phyloP scores from a whole-genome alignment of 2,888 invertebrate genomes.

The Apamea epomidion region DNA sequence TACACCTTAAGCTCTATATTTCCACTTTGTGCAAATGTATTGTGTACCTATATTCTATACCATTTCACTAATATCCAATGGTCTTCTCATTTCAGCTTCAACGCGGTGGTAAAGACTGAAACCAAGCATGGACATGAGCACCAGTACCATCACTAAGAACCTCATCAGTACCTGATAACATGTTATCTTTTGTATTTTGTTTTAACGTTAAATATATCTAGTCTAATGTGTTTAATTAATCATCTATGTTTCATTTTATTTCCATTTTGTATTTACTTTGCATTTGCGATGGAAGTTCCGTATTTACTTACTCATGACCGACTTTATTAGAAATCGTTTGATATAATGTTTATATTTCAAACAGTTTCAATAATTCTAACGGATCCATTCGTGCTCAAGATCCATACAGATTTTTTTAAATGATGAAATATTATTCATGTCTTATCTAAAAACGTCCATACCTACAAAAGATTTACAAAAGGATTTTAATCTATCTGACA shows the following conservation, averaged over 20 bases:
- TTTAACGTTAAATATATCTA: constrained; percentile 59
- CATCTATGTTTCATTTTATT: constrained; percentile 14
- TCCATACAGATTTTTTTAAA: neutral
- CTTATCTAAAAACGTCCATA: neutral
- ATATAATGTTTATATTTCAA: neutral
- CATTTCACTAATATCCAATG: neutral
- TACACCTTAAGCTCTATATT: neutral
- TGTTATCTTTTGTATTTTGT: constrained; percentile 48
- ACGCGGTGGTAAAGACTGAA: constrained; percentile 85
- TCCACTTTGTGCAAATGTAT: neutral
- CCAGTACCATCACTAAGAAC: constrained; percentile 70
- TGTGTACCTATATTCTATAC: neutral
- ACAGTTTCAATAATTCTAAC: neutral
- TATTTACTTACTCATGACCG: too few relatives aligned
- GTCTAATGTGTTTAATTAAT: constrained; percentile 51
- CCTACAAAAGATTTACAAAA: neutral
- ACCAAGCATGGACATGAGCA: constrained; percentile 62
- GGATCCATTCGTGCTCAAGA: neutral
- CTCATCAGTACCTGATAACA: constrained; percentile 34
- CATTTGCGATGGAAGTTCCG: neutral
- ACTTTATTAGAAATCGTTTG: neutral
- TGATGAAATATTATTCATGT: neutral
- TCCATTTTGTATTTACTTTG: neutral
- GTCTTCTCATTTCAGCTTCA: constrained; percentile 80
- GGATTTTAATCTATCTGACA: neutral